Evolutionary conservation across 1,140 invertebrate genomes (phyloP), one percentile per base, ranked within the genome.

Genomic region (Andricus grossulariae): DNA sequence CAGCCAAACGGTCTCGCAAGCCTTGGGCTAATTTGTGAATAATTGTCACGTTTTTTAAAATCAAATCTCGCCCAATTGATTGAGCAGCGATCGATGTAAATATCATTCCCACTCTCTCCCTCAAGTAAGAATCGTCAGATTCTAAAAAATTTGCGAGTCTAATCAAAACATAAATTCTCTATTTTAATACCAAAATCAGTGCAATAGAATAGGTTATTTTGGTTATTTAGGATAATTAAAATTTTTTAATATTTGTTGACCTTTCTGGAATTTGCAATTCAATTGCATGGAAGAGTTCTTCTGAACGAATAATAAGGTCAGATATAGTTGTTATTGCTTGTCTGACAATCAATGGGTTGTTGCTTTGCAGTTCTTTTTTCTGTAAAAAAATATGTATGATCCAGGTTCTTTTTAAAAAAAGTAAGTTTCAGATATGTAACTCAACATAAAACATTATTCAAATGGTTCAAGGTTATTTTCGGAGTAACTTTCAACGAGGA

Each of bases 101-200:
- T 45, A 80, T 71, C 66, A 79, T 81, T 7, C 82, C 82, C 18
- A 81, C 80, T 81, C 75, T 81, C 71, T 86, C 83, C 39, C 84
- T 74, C 21, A 87, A 55, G 72, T 84, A 84, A 51, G 83, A 32
- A 73, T 87, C 87, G 1, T 83, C 72, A 15, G 81, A 82, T n/a
- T 75, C 49, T 74, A 84, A 72, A 54, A 86, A 76, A 52, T 80
- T 73, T 21, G 66, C 52, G n/a, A 88, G 75, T 19, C 85, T 86
- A 45, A 11, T 45, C 39, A 11, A 45, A 45, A 45, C 39, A 45
- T 11, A 51, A 18, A 16, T 18, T 45, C 25, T 25, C 3, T 25
- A 25, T 3, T 25, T 25, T 3, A 25, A 25, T 25, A 25, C 25
- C 25, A 25, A 1, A 25, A 25, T 32, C 5, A 32, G 25, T 32